Evolutionary conservation across 1,140 invertebrate species (phyloP), one percentile per base, ranked within the genome.

Genomic region (Nasonia longicornis): DNA sequence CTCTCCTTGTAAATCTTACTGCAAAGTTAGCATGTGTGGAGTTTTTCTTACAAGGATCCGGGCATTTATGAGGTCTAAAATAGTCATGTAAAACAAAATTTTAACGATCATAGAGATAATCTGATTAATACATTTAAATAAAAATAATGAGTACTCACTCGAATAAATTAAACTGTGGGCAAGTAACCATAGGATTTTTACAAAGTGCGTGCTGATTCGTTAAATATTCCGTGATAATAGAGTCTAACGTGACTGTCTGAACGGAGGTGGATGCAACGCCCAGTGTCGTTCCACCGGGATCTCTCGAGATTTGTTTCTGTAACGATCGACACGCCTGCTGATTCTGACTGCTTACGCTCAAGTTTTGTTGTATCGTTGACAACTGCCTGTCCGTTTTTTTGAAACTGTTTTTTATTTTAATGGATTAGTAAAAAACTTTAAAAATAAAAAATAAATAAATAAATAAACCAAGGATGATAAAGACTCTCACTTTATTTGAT

Each of bases 201-300:
- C 96, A 97, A 4, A 97, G 90, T n/a, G 96, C 95, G 89, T 97
- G 96, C 89, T 99, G 98, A 91, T 98, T 98, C 66, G 97, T 96
- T 63, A 99, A 92, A 91, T 98, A 99, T 90, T 98, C 97, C 0
- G 96, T 98, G 63, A 99, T 96, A 88, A 99, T 99, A 38, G 96
- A 95, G 88, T 98, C 96, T 29, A 99, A 91, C 1, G 95, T 96
- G 26, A 97, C 93, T 3, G 89, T 81, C 85, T 92, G 84, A 86
- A 87, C 84, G 85, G 90, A 89, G 14, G 86, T 83, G 8, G 88
- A 84, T 4, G 89, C 84, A 10, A 90, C 83, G 20, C 89, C 88
- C 77, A 86, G 81, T 0, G 85, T 87, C 72, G 81, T 70, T 52
- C 85, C 87, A 35, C 85, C 87, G 29, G 87, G 85, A 80, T 91